These are phyloP conservation scores for Brachyptera putata DNA, from an alignment of 2,888 invertebrate genomes.

Conservation along the genomic window DNA sequence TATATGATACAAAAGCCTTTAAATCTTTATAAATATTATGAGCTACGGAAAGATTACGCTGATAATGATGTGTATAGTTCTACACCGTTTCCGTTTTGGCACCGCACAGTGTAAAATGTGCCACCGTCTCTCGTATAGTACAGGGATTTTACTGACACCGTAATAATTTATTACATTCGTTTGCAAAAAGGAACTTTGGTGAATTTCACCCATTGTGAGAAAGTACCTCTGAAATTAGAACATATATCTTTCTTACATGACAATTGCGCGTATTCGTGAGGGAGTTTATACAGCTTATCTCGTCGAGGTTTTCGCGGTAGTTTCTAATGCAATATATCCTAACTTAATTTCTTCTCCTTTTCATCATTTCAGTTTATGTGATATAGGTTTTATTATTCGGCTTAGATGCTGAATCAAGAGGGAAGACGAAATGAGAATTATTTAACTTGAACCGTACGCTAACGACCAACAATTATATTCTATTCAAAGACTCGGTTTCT, in stretches of 20 bases:
- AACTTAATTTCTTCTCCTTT: too few species aligned
- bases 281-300: too few species aligned
- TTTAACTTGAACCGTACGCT: too few species aligned
- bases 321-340: too few species aligned
- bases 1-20: not conserved
- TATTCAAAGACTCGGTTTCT: too few species aligned
- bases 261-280: too few species aligned
- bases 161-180: conserved; percentile 2
- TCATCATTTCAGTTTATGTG: too few species aligned
- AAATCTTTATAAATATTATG: conserved; percentile 2
- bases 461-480: too few species aligned
- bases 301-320: not conserved
- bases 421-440: too few species aligned
- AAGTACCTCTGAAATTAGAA: conserved; percentile 11
- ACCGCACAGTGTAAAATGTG: not conserved
- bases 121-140: not conserved
- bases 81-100: conserved; percentile 13
- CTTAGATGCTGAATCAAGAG: too few species aligned
- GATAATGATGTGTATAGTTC: conserved; percentile 8
- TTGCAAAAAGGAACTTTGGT: conserved; percentile 13
- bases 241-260: not conserved
- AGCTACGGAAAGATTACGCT: not conserved
- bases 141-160: conserved; percentile 5
- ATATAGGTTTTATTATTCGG: too few species aligned
- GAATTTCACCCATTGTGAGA: conserved; percentile 2